Base-by-base conservation (phyloP, 2,888 invertebrate species). In the Lithophane leautieri region DNA sequence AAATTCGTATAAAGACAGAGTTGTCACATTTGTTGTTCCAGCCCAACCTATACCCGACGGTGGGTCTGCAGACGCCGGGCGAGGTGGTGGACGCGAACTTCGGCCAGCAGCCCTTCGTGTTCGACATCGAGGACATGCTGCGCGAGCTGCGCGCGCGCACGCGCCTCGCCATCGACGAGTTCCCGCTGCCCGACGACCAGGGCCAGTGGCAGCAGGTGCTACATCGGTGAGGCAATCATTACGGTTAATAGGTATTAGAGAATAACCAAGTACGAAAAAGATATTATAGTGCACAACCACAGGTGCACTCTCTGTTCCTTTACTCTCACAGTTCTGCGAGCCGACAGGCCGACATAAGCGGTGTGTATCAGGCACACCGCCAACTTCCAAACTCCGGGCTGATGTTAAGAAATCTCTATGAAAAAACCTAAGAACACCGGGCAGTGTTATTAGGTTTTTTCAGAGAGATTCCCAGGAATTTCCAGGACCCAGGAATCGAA, bases 1-100 rank as follows among this genome's bases (percentile, higher is more conserved):
- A 11, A 19, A 40, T 19, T n/a, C 0, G n/a, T 61, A 19, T 16
- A n/a, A n/a, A 34, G 19, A 22, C 28, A 14, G 22, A n/a, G 11
- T 56, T 34, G 16, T 34, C 34, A 7, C 11, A 61, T n/a, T 60
- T 67, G 61, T n/a, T 62, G 47, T 88, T 84, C 1, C 96, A 99
- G 99, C 97, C 98, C 79, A 99, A 99, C 97, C 97, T 99, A 79
- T 99, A 99, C 96, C 99, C 99, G 40, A 99, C 99, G 25, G 99
- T 99, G 83, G 99, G 99, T 1, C 97, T 99, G 78, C 99, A 99
- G 97, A 99, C 99, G 58, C 99, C 99, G 14, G 99, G 99, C 68
- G 99, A 99, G 97, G 98, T 99, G 84, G 99, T 99, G 72, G 99
- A 99, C 95, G 99, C 99, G 4, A 99, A 99, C 97, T 99, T 99